phyloP scores from a whole-genome alignment of 1,140 invertebrate species.

The Bombus vancouverensis region DNA sequence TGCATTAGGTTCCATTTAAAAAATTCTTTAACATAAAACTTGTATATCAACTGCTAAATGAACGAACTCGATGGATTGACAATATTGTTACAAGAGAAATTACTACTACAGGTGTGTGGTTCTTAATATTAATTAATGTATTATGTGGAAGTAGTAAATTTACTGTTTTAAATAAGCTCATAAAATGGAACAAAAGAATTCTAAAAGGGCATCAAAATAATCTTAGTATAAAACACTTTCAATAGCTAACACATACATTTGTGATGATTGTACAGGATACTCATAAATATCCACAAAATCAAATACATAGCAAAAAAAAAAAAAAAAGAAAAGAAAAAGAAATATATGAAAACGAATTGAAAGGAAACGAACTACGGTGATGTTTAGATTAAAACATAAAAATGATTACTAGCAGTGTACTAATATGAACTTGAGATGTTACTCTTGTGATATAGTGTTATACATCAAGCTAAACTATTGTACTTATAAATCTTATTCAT shows the following conservation, averaged over 20 bases:
- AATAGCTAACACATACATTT: conserved; percentile 8
- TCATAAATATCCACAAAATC: conserved; percentile 8
- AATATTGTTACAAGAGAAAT: conserved; percentile 6
- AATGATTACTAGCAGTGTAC: conserved; percentile 15
- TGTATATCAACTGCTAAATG: neutral
- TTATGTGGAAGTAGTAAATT: conserved; percentile 47
- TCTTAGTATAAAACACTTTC: conserved; percentile 29
- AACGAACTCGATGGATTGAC: neutral
- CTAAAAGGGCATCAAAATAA: conserved; percentile 12
- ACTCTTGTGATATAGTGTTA: neutral
- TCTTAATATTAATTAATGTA: conserved; percentile 41
- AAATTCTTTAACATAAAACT: conserved; percentile 33
- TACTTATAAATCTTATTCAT: conserved; percentile 60
- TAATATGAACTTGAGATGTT: conserved; percentile 29
- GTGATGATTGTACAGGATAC: conserved; percentile 28
- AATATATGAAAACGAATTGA: too few relatives aligned
- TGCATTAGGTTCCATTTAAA: conserved; percentile 48
- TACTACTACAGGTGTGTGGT: neutral
- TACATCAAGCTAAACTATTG: conserved; percentile 42
- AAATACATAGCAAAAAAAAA: neutral
- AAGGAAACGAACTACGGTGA: neutral
- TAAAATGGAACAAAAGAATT: conserved; percentile 5
- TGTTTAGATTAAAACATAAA: conserved; percentile 12
- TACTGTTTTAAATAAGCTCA: conserved; percentile 14
- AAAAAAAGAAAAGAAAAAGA: too few relatives aligned